phyloP scores from a whole-genome alignment of 2,113 vertebrate species.

The Lophotis ruficrista region DNA sequence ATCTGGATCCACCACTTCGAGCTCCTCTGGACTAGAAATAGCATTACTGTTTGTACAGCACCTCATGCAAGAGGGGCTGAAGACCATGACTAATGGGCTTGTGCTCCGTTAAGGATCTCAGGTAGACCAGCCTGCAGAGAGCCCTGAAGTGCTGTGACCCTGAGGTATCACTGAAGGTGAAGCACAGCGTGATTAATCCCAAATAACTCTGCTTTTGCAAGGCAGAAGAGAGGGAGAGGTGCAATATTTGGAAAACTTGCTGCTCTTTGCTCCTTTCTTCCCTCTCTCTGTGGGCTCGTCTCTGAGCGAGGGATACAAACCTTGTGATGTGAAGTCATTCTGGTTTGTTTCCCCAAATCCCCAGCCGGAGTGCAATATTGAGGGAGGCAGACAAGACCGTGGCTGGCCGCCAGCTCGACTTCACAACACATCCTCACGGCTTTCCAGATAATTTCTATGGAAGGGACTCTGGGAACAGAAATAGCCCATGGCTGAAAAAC shows the following conservation, averaged over 20 bases:
- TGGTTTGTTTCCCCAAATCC: not conserved
- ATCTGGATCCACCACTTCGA: not conserved
- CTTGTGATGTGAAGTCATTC: not conserved
- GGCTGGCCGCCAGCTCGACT: not conserved
- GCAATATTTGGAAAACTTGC: not conserved
- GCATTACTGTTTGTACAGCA: not conserved
- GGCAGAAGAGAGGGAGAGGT: not conserved
- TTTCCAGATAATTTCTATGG: not conserved
- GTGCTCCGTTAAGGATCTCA: not conserved
- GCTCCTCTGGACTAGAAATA: not conserved
- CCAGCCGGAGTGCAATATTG: not conserved
- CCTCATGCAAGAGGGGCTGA: not conserved
- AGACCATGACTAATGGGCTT: not conserved
- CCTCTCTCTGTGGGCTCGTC: not conserved
- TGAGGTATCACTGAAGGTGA: not conserved
- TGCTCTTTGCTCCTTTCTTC: not conserved
- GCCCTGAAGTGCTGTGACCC: not conserved
- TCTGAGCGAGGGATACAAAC: not conserved
- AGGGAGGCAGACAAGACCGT: not conserved
- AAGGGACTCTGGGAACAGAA: conserved; percentile 15
- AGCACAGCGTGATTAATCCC: not conserved
- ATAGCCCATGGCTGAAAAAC: not conserved
- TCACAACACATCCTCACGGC: not conserved
- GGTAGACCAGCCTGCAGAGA: not conserved
- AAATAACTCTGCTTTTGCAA: not conserved